These are phyloP conservation scores for Yponomeuta malinellus DNA, from an alignment of 2,888 invertebrate species.

Conservation along the genomic window DNA sequence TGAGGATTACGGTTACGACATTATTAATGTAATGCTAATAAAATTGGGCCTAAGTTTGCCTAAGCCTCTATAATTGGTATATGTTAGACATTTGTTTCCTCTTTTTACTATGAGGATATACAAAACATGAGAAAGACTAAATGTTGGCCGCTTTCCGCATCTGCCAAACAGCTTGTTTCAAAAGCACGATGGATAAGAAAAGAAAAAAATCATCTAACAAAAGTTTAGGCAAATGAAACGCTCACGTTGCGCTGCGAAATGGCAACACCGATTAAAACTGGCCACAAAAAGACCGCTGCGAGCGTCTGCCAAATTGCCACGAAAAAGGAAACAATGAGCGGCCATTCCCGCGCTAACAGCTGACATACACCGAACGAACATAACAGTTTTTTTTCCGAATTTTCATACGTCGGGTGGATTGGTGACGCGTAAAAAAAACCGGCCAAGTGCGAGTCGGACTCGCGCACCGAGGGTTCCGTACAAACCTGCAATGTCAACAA, in stretches of 20 bases:
- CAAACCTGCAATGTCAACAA: too few relatives aligned
- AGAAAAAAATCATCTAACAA: neutral
- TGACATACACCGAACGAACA: slow-evolving; percentile 45
- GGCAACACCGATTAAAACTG: slow-evolving; percentile 68
- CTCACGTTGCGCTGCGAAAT: slow-evolving; percentile 35
- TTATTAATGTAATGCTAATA: too few relatives aligned
- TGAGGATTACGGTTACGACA: too few relatives aligned
- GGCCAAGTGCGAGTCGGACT: too few relatives aligned
- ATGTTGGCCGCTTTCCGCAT: neutral
- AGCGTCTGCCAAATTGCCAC: slow-evolving; percentile 51
- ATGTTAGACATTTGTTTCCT: too few relatives aligned
- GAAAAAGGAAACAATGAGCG: slow-evolving; percentile 43
- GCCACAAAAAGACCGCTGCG: slow-evolving; percentile 55
- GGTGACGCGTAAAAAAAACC: too few relatives aligned
- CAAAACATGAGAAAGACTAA: neutral
- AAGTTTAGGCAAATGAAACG: slow-evolving; percentile 8
- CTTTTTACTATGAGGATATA: too few relatives aligned
- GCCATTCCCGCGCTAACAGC: slow-evolving; percentile 43
- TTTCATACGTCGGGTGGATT: too few relatives aligned
- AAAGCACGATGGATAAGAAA: neutral
- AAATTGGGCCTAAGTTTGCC: too few relatives aligned
- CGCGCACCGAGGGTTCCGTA: too few relatives aligned
- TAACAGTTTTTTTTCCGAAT: too few relatives aligned
- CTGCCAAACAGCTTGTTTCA: neutral
- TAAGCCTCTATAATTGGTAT: too few relatives aligned